Evolutionary conservation across 2,797 vertebrate species (phyloP), one percentile per base, ranked within the genome.

Genomic region (Poecilia picta): DNA sequence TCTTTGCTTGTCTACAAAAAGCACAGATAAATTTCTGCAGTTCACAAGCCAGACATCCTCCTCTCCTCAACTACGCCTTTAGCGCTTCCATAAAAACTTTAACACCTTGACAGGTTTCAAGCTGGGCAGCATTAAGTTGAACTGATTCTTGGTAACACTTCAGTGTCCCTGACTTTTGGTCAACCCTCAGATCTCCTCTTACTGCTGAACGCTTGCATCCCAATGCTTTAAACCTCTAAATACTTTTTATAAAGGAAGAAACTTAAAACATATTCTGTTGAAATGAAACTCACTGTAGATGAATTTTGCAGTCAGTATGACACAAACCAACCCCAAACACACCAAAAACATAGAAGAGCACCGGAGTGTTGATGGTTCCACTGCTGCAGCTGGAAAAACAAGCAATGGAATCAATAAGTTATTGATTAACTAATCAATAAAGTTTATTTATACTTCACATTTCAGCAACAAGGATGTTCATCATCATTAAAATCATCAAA

Each of bases 261-360:
- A 41, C 8, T 12, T 57, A n/a, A 57, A 39, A 11, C 10, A 23
- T 12, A 68, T 23, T 51, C 25, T n/a, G 53, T 31, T 59, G 25
- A 41, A 41, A 4, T 51, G 1, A 46, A 70, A 91, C 88, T 90
- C 73, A 92, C 89, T n/a, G 82, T 80, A 76, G 79, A 86, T 0
- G 76, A 83, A 39, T 81, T 59, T 1, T 0, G 0, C 51, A 53
- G 75, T 2, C 53, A 87, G 64, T 20, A 89, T 23, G 49, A 80
- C 25, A 25, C 39, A 75, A 12, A 87, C 36, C 0, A 78, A 59
- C 76, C 28, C 83, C 20, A 76, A 43, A 55, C 57, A 84, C 39
- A 2, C 66, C 1, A 25, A 23, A 1, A 25, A 16, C 41, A 66
- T 36, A 10, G 1, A 0, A 2, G 6, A n/a, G 23, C 1, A 18